Percentiles rank a stretch among this genome's conserved stretches.
These are phyloP conservation scores for Monomorium pharaonis DNA, from an alignment of 1,140 invertebrate species.

Conservation along the genomic window DNA sequence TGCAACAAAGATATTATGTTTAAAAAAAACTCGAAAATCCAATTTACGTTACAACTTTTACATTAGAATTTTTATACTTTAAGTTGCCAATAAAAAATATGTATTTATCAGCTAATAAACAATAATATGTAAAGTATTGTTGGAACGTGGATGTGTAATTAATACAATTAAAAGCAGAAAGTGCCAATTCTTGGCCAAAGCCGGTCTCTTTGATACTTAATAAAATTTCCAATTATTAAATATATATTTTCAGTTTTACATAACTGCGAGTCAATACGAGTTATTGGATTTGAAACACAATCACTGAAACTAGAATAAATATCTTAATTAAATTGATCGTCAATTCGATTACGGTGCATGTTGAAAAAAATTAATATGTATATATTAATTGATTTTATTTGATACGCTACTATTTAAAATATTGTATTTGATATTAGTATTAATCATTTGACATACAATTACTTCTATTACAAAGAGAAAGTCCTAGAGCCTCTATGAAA, in stretches of 20 bases:
- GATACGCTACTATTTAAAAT: not conserved
- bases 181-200: too few relatives aligned
- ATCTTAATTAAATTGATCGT: too few relatives aligned
- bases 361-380: not conserved
- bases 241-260: too few relatives aligned
- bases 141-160: too few relatives aligned
- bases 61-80: not conserved
- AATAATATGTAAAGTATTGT: not conserved
- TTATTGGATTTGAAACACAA: too few relatives aligned
- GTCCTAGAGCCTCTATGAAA: not conserved
- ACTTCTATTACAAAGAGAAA: not conserved
- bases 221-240: too few relatives aligned
- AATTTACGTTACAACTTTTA: not conserved
- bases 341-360: too few relatives aligned
- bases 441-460: not conserved
- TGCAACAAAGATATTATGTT: conserved; percentile 20
- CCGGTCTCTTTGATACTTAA: too few relatives aligned
- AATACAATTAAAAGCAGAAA: too few relatives aligned
- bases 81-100: not conserved
- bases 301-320: too few relatives aligned
- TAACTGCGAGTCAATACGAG: too few relatives aligned
- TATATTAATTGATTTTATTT: not conserved
- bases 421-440: not conserved
- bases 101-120: too few relatives aligned
- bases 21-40: not conserved